A percentile compares a stretch with the other conserved stretches of the same genome.
These are phyloP conservation scores for Tachina lurida DNA, from an alignment of 2,888 invertebrate genomes.

Conservation along the genomic window DNA sequence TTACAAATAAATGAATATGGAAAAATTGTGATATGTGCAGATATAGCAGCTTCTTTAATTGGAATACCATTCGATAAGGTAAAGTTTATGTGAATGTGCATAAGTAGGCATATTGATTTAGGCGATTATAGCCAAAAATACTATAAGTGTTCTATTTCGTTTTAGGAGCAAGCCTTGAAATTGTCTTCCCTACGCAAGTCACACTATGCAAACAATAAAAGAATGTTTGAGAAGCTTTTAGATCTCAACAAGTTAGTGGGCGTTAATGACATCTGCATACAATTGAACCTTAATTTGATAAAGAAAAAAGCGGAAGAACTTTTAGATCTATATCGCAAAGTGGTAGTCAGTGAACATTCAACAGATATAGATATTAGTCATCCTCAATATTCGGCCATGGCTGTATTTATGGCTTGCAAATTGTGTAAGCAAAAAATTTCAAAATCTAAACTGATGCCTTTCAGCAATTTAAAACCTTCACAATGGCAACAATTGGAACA, in stretches of 20 bases:
- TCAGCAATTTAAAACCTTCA: slow-evolving; percentile 85
- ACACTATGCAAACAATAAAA: slow-evolving; percentile 84
- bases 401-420: slow-evolving; percentile 87
- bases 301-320: slow-evolving; percentile 84
- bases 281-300: slow-evolving; percentile 84
- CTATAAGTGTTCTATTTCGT: background rate
- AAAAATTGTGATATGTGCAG: slow-evolving; percentile 86
- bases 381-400: slow-evolving; percentile 87
- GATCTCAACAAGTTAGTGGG: slow-evolving; percentile 85
- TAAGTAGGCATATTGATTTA: too few relatives aligned
- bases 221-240: slow-evolving; percentile 86
- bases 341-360: slow-evolving; percentile 77
- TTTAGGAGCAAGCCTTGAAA: slow-evolving; percentile 85
- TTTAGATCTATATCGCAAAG: slow-evolving; percentile 83
- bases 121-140: too few relatives aligned
- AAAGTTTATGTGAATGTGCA: background rate
- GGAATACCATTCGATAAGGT: slow-evolving; percentile 84
- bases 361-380: slow-evolving; percentile 85
- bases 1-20: slow-evolving; percentile 85
- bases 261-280: slow-evolving; percentile 85
- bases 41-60: slow-evolving; percentile 84
- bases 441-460: slow-evolving; percentile 84
- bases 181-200: slow-evolving; percentile 85
- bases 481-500: slow-evolving; percentile 86
- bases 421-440: slow-evolving; percentile 85